Evolutionary conservation across 2,797 vertebrate genomes (phyloP), one percentile per base, ranked within the genome.

Genomic region (Tenualosa ilisha): DNA sequence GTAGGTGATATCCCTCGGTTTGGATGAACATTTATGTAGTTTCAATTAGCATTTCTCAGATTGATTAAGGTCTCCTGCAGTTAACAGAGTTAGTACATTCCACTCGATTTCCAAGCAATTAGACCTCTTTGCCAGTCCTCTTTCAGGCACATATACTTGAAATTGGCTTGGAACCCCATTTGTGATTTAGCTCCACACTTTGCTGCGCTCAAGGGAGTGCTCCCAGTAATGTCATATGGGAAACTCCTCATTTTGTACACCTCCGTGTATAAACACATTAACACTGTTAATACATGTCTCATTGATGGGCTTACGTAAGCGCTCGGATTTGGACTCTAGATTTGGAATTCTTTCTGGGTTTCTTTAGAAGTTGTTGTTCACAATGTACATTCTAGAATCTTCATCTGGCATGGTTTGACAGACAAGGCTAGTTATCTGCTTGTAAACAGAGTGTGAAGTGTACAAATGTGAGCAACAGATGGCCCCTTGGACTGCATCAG

Each of bases 21-120:
- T 59, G 87, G 59, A 84, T 24, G 46, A 82, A 84, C 20, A 82
- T 87, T 91, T 90, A 91, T 87, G 86, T 89, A 90, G 90, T 87
- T 85, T 83, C 86, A 83, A 86, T 88, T 88, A 85, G 81, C 75
- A 56, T 81, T 85, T 82, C 82, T 83, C 85, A 89, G 88, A 89
- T 79, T 86, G 88, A 91, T 88, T 89, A 86, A 84, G 46, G 87
- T 89, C 86, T 88, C 84, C n/a, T 26, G 84, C 82, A 85, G 88
- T 90, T 86, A 91, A 91, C 86, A 88, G 87, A 86, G 86, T 86
- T 89, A 89, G 87, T 85, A 86, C 90, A 86, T 87, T 87, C 85
- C 85, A 86, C 88, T 86, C 92, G 81, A 90, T 88, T 89, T 91
- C 86, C 86, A 89, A 86, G 83, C 89, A 88, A 86, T 90, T 88